Conservation (phyloP, 2,888 invertebrate species). For the Amphipyra berbera region DNA sequence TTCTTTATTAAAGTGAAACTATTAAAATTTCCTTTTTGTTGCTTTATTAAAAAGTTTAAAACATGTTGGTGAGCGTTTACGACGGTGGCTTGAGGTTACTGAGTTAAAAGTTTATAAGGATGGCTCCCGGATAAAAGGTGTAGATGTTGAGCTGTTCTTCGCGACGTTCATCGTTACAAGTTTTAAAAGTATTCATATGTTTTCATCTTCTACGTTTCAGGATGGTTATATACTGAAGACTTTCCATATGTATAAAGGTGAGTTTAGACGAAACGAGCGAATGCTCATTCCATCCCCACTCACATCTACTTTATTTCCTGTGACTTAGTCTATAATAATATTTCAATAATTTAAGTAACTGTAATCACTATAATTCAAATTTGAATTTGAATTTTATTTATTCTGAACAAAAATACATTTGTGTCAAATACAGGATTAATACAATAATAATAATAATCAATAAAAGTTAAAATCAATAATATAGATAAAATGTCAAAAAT, state of each 20-base stretch:
- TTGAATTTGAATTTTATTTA: too few relatives aligned
- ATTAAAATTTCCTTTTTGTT: conserved; percentile 72
- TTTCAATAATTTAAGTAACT: too few relatives aligned
- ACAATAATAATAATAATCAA: too few relatives aligned
- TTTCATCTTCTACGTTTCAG: background rate
- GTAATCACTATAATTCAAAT: too few relatives aligned
- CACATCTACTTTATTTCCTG: too few relatives aligned
- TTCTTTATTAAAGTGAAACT: conserved; percentile 81
- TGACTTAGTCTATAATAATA: too few relatives aligned
- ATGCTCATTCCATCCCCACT: too few relatives aligned
- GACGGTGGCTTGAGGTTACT: conserved; percentile 44
- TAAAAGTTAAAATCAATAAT: too few relatives aligned
- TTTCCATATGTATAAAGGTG: background rate
- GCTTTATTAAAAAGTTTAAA: conserved; percentile 71
- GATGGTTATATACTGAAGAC: background rate
- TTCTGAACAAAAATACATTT: too few relatives aligned
- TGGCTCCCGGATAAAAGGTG: conserved; percentile 25
- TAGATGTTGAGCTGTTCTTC: conserved; percentile 14
- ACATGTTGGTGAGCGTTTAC: conserved; percentile 55
- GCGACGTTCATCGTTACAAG: conserved; percentile 14
- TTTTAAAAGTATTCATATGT: conserved; percentile 17
- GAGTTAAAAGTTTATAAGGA: conserved; percentile 51
- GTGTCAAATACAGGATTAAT: too few relatives aligned
- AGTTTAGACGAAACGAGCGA: too few relatives aligned
- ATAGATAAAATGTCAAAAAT: too few relatives aligned